Evolutionary conservation across 2,888 invertebrate genomes (phyloP), one percentile per base, ranked within the genome.

Genomic region (Willowsia nigromaculata): DNA sequence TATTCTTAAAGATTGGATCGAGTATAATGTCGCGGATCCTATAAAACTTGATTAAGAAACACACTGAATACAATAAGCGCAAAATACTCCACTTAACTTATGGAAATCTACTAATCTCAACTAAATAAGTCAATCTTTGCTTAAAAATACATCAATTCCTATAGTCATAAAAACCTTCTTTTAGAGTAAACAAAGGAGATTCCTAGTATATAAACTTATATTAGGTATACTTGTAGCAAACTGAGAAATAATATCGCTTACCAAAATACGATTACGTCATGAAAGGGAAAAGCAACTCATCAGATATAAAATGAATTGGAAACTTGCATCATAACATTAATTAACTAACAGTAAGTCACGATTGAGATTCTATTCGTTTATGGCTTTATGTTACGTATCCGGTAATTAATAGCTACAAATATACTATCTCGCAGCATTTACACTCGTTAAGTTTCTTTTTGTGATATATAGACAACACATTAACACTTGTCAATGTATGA

Each of bases 281-380:
- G n/a, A 37, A 65, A 65, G 37, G 37, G 37, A 33, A 65, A 65
- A 37, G n/a, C 18, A 65, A 65, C 18, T n/a, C 7, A 37, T 33
- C 18, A 37, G 37, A 65, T 65, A 65, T 33, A 74, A 74, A 74
- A 74, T n/a, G 22, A 78, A 33, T 56, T 37, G 18, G 56, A 78
- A 78, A 78, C 25, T 33, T 78, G 50, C 18, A 78, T 74, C 78
- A 27, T 47, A 37, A 53, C 43, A 56, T 11, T 78, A 78, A n/a
- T 22, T 53, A 56, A 3, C 25, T 56, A 78, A 33, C 78, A 56
- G 56, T 56, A 88, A 88, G 88, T 88, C 88, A 83, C 78, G 27
- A 43, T 40, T 88, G 88, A 88, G 88, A 88, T 88, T 88, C 88
- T 83, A 88, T 65, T 59, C 43, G 88, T 83, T 88, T 88, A 88